These are phyloP conservation scores for Aproaerema taeniolella DNA, from an alignment of 2,888 invertebrate genomes.

Conservation along the genomic window DNA sequence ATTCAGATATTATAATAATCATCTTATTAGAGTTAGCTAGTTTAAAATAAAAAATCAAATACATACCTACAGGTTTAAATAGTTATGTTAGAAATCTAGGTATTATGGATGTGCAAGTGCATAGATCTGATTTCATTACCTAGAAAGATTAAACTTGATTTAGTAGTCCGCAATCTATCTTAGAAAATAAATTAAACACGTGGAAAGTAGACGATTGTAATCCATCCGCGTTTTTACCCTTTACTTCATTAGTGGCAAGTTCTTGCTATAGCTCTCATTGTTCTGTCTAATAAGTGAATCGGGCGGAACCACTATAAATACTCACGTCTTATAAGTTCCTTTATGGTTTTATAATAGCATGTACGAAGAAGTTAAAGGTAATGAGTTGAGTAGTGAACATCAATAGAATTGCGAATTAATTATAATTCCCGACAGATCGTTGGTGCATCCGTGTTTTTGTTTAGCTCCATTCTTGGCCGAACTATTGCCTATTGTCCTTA, in stretches of 20 bases:
- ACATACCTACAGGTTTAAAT: too few species aligned
- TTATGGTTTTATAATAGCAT: background rate
- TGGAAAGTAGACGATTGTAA: background rate
- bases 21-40: too few species aligned
- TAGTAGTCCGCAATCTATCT: too few species aligned
- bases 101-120: too few species aligned
- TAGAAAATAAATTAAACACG: too few species aligned
- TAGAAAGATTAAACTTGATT: too few species aligned
- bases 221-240: background rate
- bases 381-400: slow-evolving; percentile 2
- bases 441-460: slow-evolving; percentile 8
- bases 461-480: slow-evolving; percentile 16
- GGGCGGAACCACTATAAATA: background rate
- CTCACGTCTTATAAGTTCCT: background rate
- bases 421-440: slow-evolving; percentile 6
- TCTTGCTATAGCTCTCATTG: background rate
- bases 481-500: slow-evolving; percentile 9
- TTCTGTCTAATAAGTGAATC: background rate
- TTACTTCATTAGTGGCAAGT: too few species aligned
- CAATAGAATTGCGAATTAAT: slow-evolving; percentile 12
- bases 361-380: slow-evolving; percentile 6
- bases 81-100: too few species aligned
- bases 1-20: too few species aligned
- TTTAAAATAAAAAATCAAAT: too few species aligned
- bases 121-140: too few species aligned